A percentile compares a stretch with the other conserved stretches of the same genome.
Evolutionary conservation across 2,113 vertebrate genomes (phyloP).

Genomic region (Oncorhynchus clarkii): DNA sequence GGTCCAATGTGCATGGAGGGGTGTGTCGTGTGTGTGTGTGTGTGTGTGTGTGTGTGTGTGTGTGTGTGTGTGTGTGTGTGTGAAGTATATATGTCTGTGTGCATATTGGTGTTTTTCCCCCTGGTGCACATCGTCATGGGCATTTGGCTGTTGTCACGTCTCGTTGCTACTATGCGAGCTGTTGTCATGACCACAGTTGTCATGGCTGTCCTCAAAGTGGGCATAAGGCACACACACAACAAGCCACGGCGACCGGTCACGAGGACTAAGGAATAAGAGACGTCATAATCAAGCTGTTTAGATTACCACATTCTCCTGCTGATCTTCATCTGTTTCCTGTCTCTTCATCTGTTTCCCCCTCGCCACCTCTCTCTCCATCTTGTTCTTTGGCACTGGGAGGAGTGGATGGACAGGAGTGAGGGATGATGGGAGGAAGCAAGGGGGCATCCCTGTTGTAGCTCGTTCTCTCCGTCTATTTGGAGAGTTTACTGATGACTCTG

Average conservation of each 20-base stretch:
- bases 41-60: not conserved
- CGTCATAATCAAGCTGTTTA: constrained; percentile 46
- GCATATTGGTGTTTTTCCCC: constrained; percentile 14
- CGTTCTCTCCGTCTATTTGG: constrained; percentile 79
- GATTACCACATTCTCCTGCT: constrained; percentile 47
- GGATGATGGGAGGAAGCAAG: not conserved
- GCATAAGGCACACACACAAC: constrained; percentile 24
- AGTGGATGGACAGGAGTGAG: constrained; percentile 52
- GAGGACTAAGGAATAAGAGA: constrained; percentile 23
- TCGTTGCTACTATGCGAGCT: constrained; percentile 14
- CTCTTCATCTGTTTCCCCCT: constrained; percentile 7
- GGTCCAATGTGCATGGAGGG: constrained; percentile 35
- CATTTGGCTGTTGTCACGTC: constrained; percentile 33
- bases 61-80: not conserved
- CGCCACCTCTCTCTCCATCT: constrained; percentile 26
- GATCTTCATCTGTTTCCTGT: constrained; percentile 8
- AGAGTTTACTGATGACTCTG: constrained; percentile 98
- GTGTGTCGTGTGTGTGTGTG: constrained; percentile 26
- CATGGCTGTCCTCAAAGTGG: constrained; percentile 23
- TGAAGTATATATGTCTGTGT: constrained; percentile 29
- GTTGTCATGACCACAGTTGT: not conserved
- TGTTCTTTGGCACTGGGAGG: constrained; percentile 73
- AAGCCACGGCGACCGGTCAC: constrained; percentile 47
- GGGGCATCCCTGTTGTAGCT: constrained; percentile 48
- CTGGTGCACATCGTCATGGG: constrained; percentile 13